Percentiles rank a stretch among this genome's conserved stretches.
Evolutionary conservation across 2,888 invertebrate genomes (phyloP).

Genomic region (Laothoe populi): DNA sequence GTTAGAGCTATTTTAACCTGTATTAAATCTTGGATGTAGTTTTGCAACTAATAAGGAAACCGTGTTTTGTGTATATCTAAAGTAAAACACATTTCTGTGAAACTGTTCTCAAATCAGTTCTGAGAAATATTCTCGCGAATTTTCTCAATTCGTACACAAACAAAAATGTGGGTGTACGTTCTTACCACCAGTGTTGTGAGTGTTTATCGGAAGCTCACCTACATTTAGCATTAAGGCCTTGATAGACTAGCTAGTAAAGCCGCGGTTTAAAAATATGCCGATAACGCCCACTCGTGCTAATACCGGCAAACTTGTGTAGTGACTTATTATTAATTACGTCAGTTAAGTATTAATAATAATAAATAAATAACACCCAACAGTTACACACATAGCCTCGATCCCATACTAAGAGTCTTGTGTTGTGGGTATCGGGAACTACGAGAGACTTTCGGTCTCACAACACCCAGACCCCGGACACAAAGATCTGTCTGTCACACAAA

Average conservation of each 20-base stretch:
- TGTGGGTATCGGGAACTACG: no score
- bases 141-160: constrained; percentile 7
- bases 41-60: neutral
- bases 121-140: neutral
- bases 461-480: no score
- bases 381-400: no score
- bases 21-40: neutral
- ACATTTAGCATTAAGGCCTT: neutral
- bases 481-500: no score
- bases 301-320: no score
- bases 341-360: no score
- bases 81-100: neutral
- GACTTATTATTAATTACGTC: no score
- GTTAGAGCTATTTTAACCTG: neutral
- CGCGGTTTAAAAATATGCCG: neutral
- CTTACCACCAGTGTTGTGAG: neutral
- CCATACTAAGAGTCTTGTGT: no score
- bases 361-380: no score
- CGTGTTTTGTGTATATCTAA: neutral
- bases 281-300: no score
- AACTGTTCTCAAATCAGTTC: neutral
- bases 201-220: neutral
- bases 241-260: neutral
- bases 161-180: neutral
- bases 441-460: no score